Conservation (phyloP, 1,140 invertebrate genomes). For the Papilio xuthus region DNA sequence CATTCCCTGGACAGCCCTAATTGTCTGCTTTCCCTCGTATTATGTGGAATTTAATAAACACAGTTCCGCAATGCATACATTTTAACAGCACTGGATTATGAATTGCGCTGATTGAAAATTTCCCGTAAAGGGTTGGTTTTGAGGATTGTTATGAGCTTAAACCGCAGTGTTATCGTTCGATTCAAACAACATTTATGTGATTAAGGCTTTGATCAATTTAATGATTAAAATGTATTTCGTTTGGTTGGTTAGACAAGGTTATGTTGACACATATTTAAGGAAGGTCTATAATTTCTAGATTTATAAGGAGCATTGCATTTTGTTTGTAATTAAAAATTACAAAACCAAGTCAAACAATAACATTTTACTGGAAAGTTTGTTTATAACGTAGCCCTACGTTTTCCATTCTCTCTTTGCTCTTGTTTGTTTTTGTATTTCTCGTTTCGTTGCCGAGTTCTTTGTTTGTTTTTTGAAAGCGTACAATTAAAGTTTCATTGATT, state of each 20-base stretch:
- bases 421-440: constrained; percentile 36
- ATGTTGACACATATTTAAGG: not conserved
- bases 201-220: not conserved
- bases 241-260: not conserved
- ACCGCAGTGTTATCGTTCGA: not conserved
- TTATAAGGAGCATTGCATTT: not conserved
- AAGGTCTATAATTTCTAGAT: not conserved
- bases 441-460: constrained; percentile 28
- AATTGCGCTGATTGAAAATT: constrained; percentile 62
- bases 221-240: no score
- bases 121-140: constrained; percentile 48
- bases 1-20: constrained; percentile 70
- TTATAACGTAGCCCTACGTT: constrained; percentile 9
- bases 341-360: not conserved
- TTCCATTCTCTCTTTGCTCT: constrained; percentile 9
- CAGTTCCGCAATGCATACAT: constrained; percentile 56
- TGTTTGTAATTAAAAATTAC: not conserved
- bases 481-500: constrained; percentile 38
- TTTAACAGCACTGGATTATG: constrained; percentile 65
- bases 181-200: not conserved
- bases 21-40: constrained; percentile 64
- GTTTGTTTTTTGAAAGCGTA: constrained; percentile 32
- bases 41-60: constrained; percentile 75
- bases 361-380: constrained; percentile 2
- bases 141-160: constrained; percentile 7